These are phyloP conservation scores for Zygogramma bicolorata DNA, from an alignment of 2,888 invertebrate species.

Conservation along the genomic window DNA sequence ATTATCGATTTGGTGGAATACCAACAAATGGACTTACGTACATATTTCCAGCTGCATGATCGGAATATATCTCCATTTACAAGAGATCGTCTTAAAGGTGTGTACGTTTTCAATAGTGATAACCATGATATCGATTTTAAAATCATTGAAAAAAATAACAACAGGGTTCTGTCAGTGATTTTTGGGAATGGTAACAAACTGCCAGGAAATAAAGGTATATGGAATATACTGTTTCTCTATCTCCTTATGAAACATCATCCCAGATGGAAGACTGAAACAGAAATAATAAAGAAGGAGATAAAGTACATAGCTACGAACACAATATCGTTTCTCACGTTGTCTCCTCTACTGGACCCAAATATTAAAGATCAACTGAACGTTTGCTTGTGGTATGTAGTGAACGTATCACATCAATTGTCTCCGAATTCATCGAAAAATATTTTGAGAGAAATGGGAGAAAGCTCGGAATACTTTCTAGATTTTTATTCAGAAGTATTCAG, in stretches of 20 bases:
- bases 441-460: constrained; percentile 1
- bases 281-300: constrained; percentile 7
- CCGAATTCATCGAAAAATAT: neutral
- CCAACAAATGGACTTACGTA: neutral
- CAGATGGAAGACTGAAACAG: neutral
- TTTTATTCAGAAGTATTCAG: constrained; percentile 13
- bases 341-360: constrained; percentile 1
- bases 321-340: neutral
- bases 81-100: neutral
- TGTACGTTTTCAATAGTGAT: constrained; percentile 10
- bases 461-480: neutral
- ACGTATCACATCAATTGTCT: neutral
- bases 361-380: constrained; percentile 6
- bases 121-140: neutral
- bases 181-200: constrained; percentile 6
- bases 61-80: neutral
- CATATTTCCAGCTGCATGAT: neutral
- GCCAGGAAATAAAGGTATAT: constrained; percentile 17
- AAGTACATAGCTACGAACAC: neutral
- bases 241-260: constrained; percentile 7
- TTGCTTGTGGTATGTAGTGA: constrained; percentile 14
- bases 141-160: constrained; percentile 1
- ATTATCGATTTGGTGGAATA: constrained; percentile 1
- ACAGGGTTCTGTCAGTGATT: constrained; percentile 1
- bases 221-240: constrained; percentile 5